Base-by-base conservation (phyloP, 2,113 vertebrate species). In the Turnix velox region DNA sequence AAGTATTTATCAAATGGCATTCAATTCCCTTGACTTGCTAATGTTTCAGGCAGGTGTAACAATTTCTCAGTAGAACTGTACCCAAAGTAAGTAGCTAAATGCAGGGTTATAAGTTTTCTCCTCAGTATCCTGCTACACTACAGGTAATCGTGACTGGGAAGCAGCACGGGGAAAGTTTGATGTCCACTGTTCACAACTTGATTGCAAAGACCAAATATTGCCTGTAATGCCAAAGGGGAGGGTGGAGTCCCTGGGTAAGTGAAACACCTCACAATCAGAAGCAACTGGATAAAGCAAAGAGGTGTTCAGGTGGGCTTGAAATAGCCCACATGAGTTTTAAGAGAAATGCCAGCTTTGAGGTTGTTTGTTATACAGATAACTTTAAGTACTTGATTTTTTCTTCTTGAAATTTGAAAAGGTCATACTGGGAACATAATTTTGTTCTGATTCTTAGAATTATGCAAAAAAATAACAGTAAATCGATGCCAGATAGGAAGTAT, bases 51-150 rank as follows among this genome's bases (percentile, higher is more conserved):
- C 52, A 78, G 10, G 43, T 65, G 51, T 42, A 37, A 66, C 22
- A 4, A 24, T 43, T 74, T 74, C 37, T 84, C 7, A 14, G n/a
- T 31, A 51, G 28, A 68, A 25, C 62, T 4, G 18, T 48, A n/a
- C 55, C 22, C 6, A 1, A n/a, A 68, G 14, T 9, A 49, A 12
- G 48, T 18, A 52, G 39, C 33, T 16, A 4, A 18, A 6, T 25
- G 31, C 27, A 22, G 25, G 0, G 0, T 33, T 54, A 2, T 10
- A 45, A 54, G 28, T 35, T n/a, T 52, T 59, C 55, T 35, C 23
- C 12, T 18, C 24, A 1, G 42, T 7, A 39, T 24, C 55, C 23
- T 6, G 2, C n/a, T 33, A 45, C 12, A 14, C 20, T 31, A 10
- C 18, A 27, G 33, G 6, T 55, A 40, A 46, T 16, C 18, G 6